Evolutionary conservation across 2,888 invertebrate species (phyloP).

Genomic region (Petrophora chlorosata): DNA sequence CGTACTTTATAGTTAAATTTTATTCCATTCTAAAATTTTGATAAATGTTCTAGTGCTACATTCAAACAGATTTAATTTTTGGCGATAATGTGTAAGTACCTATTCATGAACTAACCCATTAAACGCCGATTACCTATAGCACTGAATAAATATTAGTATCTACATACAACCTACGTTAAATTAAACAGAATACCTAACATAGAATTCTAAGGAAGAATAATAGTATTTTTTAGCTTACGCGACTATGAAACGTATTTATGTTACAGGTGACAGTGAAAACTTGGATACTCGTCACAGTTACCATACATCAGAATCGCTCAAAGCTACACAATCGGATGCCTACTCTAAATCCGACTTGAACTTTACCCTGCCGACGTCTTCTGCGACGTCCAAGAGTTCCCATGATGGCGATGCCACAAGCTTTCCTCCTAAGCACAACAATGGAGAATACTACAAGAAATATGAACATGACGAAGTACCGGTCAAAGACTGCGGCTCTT

Average conservation of each 20-base stretch:
- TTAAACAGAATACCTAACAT: too few relatives aligned
- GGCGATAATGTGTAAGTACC: too few relatives aligned
- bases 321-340: neutral
- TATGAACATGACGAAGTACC: slow-evolving; percentile 66
- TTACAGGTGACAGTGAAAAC: slow-evolving; percentile 17
- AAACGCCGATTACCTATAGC: too few relatives aligned
- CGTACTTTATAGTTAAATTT: too few relatives aligned
- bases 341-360: slow-evolving; percentile 26
- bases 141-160: too few relatives aligned
- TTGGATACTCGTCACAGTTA: slow-evolving; percentile 23
- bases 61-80: too few relatives aligned
- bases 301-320: slow-evolving; percentile 14
- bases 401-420: neutral
- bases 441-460: slow-evolving; percentile 60
- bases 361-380: slow-evolving; percentile 1
- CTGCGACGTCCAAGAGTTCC: slow-evolving; percentile 1
- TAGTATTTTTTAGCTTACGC: too few relatives aligned
- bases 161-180: too few relatives aligned
- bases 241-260: neutral
- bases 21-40: too few relatives aligned
- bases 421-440: neutral
- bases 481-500: slow-evolving; percentile 54
- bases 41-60: too few relatives aligned
- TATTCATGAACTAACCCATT: too few relatives aligned
- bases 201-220: too few relatives aligned